Conservation (phyloP, 2,888 invertebrate species). For the Thera obeliscata region DNA sequence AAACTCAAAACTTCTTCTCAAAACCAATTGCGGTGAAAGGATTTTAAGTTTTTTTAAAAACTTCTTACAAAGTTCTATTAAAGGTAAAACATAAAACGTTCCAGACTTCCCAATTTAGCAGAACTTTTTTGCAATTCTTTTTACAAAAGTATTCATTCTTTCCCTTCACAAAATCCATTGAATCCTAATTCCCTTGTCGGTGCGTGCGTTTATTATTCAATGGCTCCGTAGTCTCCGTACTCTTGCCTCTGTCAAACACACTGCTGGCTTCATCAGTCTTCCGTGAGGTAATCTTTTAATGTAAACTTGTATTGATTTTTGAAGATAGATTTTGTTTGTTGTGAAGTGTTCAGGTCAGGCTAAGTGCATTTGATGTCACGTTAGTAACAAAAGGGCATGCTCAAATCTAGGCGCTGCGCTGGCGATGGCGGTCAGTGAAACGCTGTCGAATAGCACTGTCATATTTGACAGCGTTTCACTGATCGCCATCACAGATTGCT, state of each 20-base stretch:
- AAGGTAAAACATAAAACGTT: neutral
- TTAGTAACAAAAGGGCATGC: too few species aligned
- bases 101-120: neutral
- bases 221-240: constrained; percentile 54
- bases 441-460: too few species aligned
- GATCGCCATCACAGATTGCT: too few species aligned
- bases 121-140: constrained; percentile 9
- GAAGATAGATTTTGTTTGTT: constrained; percentile 25
- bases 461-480: too few species aligned
- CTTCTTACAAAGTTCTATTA: too few species aligned
- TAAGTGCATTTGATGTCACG: too few species aligned
- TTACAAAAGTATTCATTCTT: constrained; percentile 8
- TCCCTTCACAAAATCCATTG: constrained; percentile 38
- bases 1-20: too few species aligned
- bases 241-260: constrained; percentile 70
- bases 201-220: constrained; percentile 71
- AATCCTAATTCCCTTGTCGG: constrained; percentile 50
- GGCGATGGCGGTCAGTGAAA: too few species aligned
- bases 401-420: too few species aligned
- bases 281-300: constrained; percentile 73
- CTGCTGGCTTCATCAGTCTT: constrained; percentile 76
- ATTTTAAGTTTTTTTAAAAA: too few species aligned
- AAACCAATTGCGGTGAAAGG: too few species aligned
- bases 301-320: constrained; percentile 61
- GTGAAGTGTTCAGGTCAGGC: neutral